Conservation (phyloP, 2,113 vertebrate species). For the Arenaria interpres region DNA sequence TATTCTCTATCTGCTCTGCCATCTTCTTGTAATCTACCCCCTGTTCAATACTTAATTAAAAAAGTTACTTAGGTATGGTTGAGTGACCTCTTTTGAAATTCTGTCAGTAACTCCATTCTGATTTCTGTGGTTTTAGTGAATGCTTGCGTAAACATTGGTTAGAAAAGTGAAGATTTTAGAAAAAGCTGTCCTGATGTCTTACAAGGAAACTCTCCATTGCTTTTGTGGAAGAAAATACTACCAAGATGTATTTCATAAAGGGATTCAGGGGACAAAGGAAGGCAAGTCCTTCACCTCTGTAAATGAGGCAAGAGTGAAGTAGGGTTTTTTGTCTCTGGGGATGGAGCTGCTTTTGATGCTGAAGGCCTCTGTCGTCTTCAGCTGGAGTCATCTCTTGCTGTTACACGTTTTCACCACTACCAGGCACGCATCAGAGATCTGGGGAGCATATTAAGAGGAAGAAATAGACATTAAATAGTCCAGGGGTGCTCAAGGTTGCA, state of each 20-base stretch:
- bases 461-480: not conserved
- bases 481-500: not conserved
- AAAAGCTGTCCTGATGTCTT: not conserved
- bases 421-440: not conserved
- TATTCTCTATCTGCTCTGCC: constrained; percentile 9
- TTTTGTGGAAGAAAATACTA: constrained; percentile 8
- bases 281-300: not conserved
- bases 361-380: not conserved
- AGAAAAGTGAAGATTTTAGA: constrained; percentile 17
- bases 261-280: not conserved
- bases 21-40: constrained; percentile 23
- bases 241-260: not conserved
- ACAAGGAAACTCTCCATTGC: not conserved
- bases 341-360: constrained; percentile 16
- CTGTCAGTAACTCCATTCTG: not conserved
- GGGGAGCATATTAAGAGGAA: not conserved
- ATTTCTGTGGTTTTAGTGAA: constrained; percentile 29
- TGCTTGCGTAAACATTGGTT: constrained; percentile 17
- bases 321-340: not conserved
- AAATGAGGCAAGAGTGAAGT: constrained; percentile 9
- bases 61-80: constrained; percentile 12
- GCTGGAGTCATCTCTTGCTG: not conserved
- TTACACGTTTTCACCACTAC: not conserved
- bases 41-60: constrained; percentile 47
- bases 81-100: constrained; percentile 37